phyloP scores from a whole-genome alignment of 1,140 invertebrate genomes.

The Drosophila simulans region DNA sequence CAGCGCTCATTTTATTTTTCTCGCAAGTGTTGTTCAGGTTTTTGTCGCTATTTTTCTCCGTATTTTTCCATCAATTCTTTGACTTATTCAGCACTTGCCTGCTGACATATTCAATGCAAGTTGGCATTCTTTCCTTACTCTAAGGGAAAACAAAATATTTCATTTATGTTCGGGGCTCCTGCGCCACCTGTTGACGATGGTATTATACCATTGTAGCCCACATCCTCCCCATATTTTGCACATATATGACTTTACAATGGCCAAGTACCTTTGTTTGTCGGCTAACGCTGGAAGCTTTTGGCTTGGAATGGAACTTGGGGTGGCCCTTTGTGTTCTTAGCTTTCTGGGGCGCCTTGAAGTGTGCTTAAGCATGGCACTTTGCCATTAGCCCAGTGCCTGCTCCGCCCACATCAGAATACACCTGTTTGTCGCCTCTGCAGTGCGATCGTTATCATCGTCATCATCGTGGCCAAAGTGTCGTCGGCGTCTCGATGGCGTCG shows the following conservation, averaged over 20 bases:
- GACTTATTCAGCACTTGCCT: conserved; percentile 14
- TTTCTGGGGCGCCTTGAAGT: conserved; percentile 50
- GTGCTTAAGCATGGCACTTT: conserved; percentile 70
- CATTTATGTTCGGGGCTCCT: conserved; percentile 20
- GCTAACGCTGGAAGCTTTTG: conserved; percentile 6
- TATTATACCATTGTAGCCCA: conserved; percentile 2
- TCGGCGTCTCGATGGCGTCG: conserved; percentile 50
- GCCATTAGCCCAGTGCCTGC: conserved; percentile 56
- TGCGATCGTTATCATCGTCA: conserved; percentile 23
- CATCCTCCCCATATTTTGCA: not conserved
- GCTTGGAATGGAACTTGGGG: conserved; percentile 14
- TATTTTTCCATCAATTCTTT: not conserved
- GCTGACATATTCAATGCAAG: conserved; percentile 8
- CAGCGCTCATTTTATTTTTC: not conserved
- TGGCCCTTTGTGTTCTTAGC: conserved; percentile 49
- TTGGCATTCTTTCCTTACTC: conserved; percentile 7
- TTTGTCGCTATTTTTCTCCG: not conserved
- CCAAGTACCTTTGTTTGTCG: conserved; percentile 43
- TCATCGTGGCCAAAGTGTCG: conserved; percentile 54
- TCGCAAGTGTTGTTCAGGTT: not conserved
- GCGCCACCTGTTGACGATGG: conserved; percentile 39
- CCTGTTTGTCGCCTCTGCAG: conserved; percentile 25
- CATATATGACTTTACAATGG: conserved; percentile 41
- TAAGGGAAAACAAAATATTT: conserved; percentile 24
- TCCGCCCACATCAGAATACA: conserved; percentile 5